Conservation (phyloP, 2,113 vertebrate genomes). For the Kryptolebias marmoratus region DNA sequence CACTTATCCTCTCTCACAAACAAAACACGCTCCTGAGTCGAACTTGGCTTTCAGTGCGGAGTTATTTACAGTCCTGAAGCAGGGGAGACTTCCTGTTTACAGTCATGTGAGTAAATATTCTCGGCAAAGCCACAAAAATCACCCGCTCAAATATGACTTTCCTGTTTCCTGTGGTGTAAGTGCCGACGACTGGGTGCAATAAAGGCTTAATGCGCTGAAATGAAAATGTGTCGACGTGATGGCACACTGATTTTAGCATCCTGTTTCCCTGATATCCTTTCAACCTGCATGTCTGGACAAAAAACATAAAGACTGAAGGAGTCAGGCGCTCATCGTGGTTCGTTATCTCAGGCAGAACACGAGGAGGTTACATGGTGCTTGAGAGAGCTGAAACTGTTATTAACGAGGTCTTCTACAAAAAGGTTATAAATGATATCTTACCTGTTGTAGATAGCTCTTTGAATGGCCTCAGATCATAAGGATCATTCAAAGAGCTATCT, state of each 20-base stretch:
- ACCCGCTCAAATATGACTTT: constrained; percentile 44
- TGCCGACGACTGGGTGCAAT: constrained; percentile 1
- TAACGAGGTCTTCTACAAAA: background rate
- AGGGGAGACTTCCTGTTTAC: constrained; percentile 48
- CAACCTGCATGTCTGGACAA: constrained; percentile 11
- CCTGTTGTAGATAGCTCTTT: too few relatives aligned
- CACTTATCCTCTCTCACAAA: background rate
- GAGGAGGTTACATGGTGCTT: constrained; percentile 30
- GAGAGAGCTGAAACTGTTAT: constrained; percentile 13
- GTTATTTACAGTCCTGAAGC: constrained; percentile 26
- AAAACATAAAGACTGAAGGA: background rate
- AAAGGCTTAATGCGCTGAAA: constrained; percentile 18
- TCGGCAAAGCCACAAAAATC: constrained; percentile 16
- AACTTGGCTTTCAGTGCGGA: constrained; percentile 9
- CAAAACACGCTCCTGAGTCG: constrained; percentile 14
- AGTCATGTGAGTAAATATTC: constrained; percentile 31
- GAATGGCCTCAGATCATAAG: too few relatives aligned
- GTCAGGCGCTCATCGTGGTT: constrained; percentile 35
- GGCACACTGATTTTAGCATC: constrained; percentile 18
- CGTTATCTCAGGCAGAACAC: constrained; percentile 40
- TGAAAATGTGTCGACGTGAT: constrained; percentile 27
- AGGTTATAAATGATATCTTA: too few relatives aligned
- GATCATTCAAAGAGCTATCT: too few relatives aligned
- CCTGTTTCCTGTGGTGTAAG: background rate
- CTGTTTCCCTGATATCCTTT: constrained; percentile 24